phyloP scores from a whole-genome alignment of 1,140 invertebrate genomes.

The Papilio helenus region DNA sequence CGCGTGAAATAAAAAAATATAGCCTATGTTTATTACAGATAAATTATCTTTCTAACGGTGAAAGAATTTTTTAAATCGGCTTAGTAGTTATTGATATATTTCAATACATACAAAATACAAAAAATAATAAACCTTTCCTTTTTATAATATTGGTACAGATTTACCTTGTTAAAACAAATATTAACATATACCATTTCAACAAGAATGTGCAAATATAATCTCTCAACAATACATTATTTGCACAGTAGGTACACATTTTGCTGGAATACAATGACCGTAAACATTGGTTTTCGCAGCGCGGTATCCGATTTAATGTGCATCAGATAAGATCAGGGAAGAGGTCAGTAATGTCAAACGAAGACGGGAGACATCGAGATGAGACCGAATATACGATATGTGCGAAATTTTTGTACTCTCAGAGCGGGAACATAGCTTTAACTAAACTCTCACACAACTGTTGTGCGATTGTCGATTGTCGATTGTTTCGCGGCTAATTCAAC shows the following conservation, averaged over 20 bases:
- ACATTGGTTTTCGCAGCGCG: slow-evolving; percentile 1
- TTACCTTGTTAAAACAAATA: background rate
- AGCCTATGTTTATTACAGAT: too few species aligned
- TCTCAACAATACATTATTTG: slow-evolving; percentile 3
- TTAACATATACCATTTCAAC: background rate
- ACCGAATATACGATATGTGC: background rate
- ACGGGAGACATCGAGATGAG: slow-evolving; percentile 3
- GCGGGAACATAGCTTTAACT: background rate
- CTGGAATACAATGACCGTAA: slow-evolving; percentile 3
- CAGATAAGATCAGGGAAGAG: slow-evolving; percentile 14
- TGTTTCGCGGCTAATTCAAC: too few species aligned
- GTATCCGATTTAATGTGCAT: slow-evolving; percentile 21
- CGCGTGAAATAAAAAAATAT: too few species aligned
- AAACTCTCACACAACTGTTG: too few species aligned
- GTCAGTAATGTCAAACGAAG: background rate
- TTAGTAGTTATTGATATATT: too few species aligned
- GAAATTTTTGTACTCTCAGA: background rate
- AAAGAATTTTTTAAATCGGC: too few species aligned
- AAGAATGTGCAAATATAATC: background rate
- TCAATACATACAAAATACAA: too few species aligned
- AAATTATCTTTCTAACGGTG: too few species aligned
- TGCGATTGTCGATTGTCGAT: too few species aligned
- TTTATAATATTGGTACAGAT: too few species aligned
- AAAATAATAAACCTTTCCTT: too few species aligned
- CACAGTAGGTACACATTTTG: slow-evolving; percentile 16